A percentile compares a stretch with the other conserved stretches of the same genome.
Evolutionary conservation across 2,797 vertebrate genomes (phyloP).

Genomic region (Uromys caudimaculatus): DNA sequence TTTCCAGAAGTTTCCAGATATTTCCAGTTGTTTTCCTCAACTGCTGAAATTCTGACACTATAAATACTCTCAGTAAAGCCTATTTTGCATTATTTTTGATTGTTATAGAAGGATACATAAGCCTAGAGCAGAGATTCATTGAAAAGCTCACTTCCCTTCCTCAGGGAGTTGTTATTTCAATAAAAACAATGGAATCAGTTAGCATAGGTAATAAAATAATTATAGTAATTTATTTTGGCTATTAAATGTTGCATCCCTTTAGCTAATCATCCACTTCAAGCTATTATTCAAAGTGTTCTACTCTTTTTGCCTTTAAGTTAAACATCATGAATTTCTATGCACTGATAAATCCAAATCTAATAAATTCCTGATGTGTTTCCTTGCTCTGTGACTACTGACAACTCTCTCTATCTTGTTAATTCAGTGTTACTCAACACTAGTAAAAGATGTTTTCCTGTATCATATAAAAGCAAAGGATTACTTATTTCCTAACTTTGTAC

Average conservation of each 20-base stretch:
- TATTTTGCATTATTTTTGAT: constrained; percentile 86
- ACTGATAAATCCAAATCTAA: constrained; percentile 84
- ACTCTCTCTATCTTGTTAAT: constrained; percentile 74
- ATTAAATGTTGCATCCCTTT: constrained; percentile 86
- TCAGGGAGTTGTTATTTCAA: constrained; percentile 86
- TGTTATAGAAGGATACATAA: constrained; percentile 80
- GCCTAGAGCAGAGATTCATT: constrained; percentile 83
- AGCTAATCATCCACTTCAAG: constrained; percentile 88
- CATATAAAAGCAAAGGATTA: constrained; percentile 34
- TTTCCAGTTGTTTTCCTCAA: constrained; percentile 76
- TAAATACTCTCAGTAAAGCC: constrained; percentile 80
- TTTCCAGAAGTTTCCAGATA: constrained; percentile 66
- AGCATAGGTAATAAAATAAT: constrained; percentile 90
- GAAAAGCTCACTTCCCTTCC: constrained; percentile 82
- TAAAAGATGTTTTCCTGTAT: constrained; percentile 69
- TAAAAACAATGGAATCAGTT: constrained; percentile 89
- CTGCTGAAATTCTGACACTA: constrained; percentile 65
- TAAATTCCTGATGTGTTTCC: constrained; percentile 82
- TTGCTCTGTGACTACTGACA: constrained; percentile 58
- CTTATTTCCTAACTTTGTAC: constrained; percentile 57
- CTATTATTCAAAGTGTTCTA: constrained; percentile 85
- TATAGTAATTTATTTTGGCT: constrained; percentile 89
- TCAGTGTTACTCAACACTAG: constrained; percentile 63
- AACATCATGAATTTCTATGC: constrained; percentile 83
- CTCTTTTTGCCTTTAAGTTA: constrained; percentile 85